These are phyloP conservation scores for Aporophyla lueneburgensis DNA, from an alignment of 2,888 invertebrate genomes.

Conservation along the genomic window DNA sequence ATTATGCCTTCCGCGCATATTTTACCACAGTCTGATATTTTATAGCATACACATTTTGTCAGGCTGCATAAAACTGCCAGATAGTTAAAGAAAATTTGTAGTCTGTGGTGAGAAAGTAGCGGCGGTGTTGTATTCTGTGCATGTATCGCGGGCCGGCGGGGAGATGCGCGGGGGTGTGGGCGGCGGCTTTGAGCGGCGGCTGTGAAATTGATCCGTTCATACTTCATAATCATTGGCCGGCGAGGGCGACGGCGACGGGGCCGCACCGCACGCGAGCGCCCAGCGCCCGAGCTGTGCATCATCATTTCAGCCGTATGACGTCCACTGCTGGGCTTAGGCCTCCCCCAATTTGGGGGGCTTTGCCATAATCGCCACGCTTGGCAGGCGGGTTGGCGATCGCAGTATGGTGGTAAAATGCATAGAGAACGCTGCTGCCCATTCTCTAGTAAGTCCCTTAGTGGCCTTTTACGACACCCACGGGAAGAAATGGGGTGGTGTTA, in stretches of 20 bases:
- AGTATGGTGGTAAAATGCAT: too few relatives aligned
- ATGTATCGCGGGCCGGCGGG: slow-evolving; percentile 50
- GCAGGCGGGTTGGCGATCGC: too few relatives aligned
- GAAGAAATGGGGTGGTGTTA: too few relatives aligned
- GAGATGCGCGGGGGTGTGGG: slow-evolving; percentile 59
- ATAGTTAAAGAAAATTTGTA: slow-evolving; percentile 47
- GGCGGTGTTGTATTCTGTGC: slow-evolving; percentile 57
- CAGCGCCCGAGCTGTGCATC: background rate
- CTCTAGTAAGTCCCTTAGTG: too few relatives aligned
- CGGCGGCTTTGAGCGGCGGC: slow-evolving; percentile 76
- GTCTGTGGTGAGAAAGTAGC: slow-evolving; percentile 63
- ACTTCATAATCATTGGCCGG: slow-evolving; percentile 83
- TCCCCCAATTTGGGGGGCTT: too few relatives aligned
- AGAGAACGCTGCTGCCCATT: too few relatives aligned
- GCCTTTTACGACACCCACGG: too few relatives aligned
- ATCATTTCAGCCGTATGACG: too few relatives aligned
- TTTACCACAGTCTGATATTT: slow-evolving; percentile 59
- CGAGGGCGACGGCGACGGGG: slow-evolving; percentile 74
- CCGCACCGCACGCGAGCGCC: slow-evolving; percentile 63
- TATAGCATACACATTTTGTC: slow-evolving; percentile 5
- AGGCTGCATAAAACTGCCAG: slow-evolving; percentile 25
- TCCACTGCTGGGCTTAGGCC: too few relatives aligned
- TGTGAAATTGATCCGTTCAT: slow-evolving; percentile 85
- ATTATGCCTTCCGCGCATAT: slow-evolving; percentile 57
- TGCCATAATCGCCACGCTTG: too few relatives aligned